phyloP scores from a whole-genome alignment of 2,797 vertebrate genomes.

The Pseudomugil gertrudae region DNA sequence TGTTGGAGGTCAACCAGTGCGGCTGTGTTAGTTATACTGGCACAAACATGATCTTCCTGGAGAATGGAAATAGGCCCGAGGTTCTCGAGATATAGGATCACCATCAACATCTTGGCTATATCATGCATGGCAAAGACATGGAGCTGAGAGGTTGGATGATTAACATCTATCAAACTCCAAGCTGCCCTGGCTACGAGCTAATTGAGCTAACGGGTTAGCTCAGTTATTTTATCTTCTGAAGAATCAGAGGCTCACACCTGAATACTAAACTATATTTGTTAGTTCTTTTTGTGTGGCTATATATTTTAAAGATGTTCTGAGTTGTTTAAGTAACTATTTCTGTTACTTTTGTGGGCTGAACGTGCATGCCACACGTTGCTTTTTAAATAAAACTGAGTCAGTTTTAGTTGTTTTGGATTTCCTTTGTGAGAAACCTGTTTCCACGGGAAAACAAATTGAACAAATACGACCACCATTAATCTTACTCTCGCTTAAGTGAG shows the following conservation, averaged over 20 bases:
- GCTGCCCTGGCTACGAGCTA: too few species aligned
- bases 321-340: slow-evolving; percentile 36
- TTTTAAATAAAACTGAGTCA: slow-evolving; percentile 61
- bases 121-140: too few species aligned
- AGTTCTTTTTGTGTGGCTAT: slow-evolving; percentile 30
- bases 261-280: slow-evolving; percentile 50
- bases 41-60: too few species aligned
- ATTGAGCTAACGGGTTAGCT: too few species aligned
- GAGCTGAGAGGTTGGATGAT: too few species aligned
- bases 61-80: too few species aligned
- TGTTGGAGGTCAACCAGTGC: too few species aligned
- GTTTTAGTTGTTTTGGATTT: too few species aligned
- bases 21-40: too few species aligned
- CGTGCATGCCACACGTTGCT: slow-evolving; percentile 29
- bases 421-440: slow-evolving; percentile 62
- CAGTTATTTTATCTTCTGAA: slow-evolving; percentile 1
- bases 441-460: slow-evolving; percentile 63
- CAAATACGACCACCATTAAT: slow-evolving; percentile 69
- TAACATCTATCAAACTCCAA: too few species aligned
- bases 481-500: slow-evolving; percentile 49
- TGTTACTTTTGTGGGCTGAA: slow-evolving; percentile 40
- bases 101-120: too few species aligned
- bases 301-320: slow-evolving; percentile 26
- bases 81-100: too few species aligned
- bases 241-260: slow-evolving; percentile 33